These are phyloP conservation scores for Tyto alba DNA, from an alignment of 2,113 vertebrate species.

Conservation along the genomic window DNA sequence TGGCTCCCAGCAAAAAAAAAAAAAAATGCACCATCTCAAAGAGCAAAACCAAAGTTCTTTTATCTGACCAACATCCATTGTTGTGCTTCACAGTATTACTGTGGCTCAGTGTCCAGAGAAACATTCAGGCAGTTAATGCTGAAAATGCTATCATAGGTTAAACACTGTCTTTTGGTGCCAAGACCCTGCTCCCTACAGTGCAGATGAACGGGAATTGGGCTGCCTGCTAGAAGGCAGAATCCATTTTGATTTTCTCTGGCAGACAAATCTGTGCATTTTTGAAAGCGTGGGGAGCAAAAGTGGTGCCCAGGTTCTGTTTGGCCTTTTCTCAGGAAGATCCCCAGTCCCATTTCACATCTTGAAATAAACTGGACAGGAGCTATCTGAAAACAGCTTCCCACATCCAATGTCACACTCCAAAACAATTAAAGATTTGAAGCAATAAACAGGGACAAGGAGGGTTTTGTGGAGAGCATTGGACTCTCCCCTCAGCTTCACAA, in stretches of 20 bases:
- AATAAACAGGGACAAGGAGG: not conserved
- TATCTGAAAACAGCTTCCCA: not conserved
- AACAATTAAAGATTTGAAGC: not conserved
- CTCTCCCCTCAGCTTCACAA: not conserved
- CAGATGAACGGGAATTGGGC: not conserved
- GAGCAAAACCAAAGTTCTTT: not conserved
- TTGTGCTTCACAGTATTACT: not conserved
- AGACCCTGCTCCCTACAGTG: not conserved
- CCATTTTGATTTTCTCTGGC: not conserved
- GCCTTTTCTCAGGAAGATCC: not conserved
- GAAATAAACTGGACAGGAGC: not conserved
- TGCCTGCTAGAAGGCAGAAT: not conserved
- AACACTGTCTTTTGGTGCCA: not conserved
- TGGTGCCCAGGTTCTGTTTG: not conserved
- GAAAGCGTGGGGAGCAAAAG: not conserved
- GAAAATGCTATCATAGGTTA: not conserved
- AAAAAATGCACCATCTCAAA: not conserved
- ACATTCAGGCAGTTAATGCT: not conserved
- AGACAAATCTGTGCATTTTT: not conserved
- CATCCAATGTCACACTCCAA: not conserved
- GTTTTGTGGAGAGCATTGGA: not conserved
- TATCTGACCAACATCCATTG: not conserved
- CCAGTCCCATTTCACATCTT: not conserved
- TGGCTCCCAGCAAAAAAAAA: not conserved
- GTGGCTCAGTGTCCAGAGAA: not conserved